Conservation (phyloP, 35 echinoderm and acorn worm genomes). For the Patiria miniata region DNA sequence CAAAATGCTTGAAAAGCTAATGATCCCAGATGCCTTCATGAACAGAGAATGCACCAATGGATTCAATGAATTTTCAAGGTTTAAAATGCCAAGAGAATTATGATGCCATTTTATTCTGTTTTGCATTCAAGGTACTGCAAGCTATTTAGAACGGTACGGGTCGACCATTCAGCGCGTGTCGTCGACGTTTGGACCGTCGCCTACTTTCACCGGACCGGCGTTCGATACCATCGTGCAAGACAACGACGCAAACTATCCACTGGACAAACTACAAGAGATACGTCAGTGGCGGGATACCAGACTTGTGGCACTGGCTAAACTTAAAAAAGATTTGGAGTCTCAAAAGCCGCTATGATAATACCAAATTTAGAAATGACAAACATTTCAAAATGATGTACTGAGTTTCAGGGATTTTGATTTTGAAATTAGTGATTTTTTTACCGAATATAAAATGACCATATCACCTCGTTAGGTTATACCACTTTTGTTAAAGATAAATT, state of each 20-base stretch:
- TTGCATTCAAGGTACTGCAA: conserved; percentile 58
- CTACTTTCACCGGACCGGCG: conserved; percentile 60
- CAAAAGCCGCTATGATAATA: neutral
- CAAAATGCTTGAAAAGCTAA: no score
- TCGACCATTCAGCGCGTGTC: conserved; percentile 53
- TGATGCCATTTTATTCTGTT: neutral
- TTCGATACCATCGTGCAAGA: conserved; percentile 44
- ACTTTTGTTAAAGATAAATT: no score
- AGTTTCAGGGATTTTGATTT: no score
- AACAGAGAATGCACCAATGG: no score
- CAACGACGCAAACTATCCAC: conserved; percentile 66
- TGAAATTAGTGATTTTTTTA: no score
- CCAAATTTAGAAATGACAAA: no score
- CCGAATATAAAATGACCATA: no score
- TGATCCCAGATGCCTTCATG: no score
- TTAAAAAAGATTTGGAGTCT: conserved; percentile 41
- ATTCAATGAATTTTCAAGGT: no score
- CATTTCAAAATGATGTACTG: no score
- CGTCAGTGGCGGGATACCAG: conserved; percentile 45
- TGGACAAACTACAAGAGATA: conserved; percentile 74
- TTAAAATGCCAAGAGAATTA: no score
- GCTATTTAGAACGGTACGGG: conserved; percentile 81
- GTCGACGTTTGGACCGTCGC: conserved; percentile 67
- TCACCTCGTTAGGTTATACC: no score
- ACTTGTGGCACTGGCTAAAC: conserved; percentile 49